Conservation (phyloP, 2,797 vertebrate species). For the Nyctalus aviator region DNA sequence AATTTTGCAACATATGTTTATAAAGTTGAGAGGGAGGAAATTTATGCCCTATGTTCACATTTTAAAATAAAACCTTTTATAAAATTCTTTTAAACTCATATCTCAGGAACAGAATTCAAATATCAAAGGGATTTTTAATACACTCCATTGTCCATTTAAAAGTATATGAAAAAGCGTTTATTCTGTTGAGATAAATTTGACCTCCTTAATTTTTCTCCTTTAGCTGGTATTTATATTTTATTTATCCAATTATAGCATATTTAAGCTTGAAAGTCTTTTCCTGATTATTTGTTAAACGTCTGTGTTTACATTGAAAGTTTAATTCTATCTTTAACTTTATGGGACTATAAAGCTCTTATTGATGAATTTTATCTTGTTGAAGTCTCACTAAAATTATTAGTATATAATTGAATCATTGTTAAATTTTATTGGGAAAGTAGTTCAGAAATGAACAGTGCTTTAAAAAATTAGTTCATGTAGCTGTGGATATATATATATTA, state of each 20-base stretch:
- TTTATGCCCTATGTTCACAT: neutral
- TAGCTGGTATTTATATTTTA: slow-evolving; percentile 4
- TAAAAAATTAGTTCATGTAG: neutral
- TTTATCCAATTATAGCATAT: slow-evolving; percentile 16
- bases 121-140: neutral
- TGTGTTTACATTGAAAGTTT: slow-evolving; percentile 47
- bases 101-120: neutral
- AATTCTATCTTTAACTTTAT: slow-evolving; percentile 55
- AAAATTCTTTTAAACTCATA: neutral
- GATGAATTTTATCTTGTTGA: slow-evolving; percentile 43
- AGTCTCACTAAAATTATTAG: slow-evolving; percentile 28
- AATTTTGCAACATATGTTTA: neutral
- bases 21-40: neutral
- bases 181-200: slow-evolving; percentile 48
- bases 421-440: slow-evolving; percentile 31
- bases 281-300: slow-evolving; percentile 21
- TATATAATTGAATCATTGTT: slow-evolving; percentile 17
- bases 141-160: neutral
- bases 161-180: neutral
- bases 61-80: slow-evolving; percentile 29
- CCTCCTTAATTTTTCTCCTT: slow-evolving; percentile 44
- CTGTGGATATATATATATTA: neutral
- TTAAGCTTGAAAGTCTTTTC: slow-evolving; percentile 52
- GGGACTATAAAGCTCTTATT: neutral
- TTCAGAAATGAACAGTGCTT: slow-evolving; percentile 15